Percentiles rank a stretch among this genome's conserved stretches.
These are phyloP conservation scores for Bubo scandiacus DNA, from an alignment of 2,113 vertebrate species.

Conservation along the genomic window DNA sequence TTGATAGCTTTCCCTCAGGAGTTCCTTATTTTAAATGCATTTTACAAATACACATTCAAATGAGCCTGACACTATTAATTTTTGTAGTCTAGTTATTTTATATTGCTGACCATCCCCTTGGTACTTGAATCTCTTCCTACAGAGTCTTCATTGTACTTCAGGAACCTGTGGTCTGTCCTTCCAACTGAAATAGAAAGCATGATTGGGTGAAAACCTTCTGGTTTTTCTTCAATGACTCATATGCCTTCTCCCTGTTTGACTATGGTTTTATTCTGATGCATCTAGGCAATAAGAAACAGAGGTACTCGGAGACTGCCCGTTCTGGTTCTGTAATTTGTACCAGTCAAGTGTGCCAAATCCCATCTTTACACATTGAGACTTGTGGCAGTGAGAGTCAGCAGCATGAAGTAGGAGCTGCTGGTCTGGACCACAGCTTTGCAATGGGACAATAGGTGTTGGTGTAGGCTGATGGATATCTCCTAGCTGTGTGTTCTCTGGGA, in stretches of 20 bases:
- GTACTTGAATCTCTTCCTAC: not conserved
- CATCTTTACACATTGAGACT: not conserved
- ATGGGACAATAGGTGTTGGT: accelerated
- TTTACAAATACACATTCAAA: not conserved
- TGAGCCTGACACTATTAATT: not conserved
- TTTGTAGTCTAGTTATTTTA: not conserved
- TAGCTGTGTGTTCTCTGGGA: not conserved
- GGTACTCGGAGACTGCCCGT: not conserved
- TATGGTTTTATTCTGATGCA: not conserved
- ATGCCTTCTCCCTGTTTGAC: not conserved
- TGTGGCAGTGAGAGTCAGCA: not conserved
- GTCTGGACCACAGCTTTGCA: not conserved
- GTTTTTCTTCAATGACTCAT: not conserved
- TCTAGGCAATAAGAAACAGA: not conserved
- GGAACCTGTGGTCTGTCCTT: not conserved
- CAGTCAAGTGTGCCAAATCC: not conserved
- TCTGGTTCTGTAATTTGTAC: not conserved
- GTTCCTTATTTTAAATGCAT: not conserved
- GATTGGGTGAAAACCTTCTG: not conserved
- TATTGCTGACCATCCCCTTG: not conserved
- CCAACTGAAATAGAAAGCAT: not conserved
- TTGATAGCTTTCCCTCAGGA: not conserved
- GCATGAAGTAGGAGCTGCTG: not conserved
- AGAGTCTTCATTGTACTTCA: not conserved
- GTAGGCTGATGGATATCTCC: not conserved